These are phyloP conservation scores for Vicugna pacos DNA, from an alignment of 2,113 vertebrate species.

Conservation along the genomic window DNA sequence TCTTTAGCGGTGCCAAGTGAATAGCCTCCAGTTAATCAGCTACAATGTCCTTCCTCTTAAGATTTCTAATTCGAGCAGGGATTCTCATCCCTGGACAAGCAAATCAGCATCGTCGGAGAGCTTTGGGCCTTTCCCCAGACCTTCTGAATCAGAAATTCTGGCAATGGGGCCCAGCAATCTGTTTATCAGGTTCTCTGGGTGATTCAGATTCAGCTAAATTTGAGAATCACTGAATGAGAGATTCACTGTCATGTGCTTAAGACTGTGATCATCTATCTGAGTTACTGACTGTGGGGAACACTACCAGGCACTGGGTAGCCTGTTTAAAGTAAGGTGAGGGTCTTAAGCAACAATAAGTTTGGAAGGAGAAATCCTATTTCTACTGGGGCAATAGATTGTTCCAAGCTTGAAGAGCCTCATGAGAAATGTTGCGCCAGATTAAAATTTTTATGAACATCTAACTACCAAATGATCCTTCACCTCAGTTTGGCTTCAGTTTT, in stretches of 20 bases:
- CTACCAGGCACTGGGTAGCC: neutral
- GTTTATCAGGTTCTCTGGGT: neutral
- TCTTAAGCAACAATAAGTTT: neutral
- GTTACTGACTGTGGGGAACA: neutral
- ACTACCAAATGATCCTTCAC: neutral
- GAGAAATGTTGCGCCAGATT: neutral
- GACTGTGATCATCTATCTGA: neutral
- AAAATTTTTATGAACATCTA: neutral
- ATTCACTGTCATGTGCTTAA: neutral
- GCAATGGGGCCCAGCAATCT: neutral
- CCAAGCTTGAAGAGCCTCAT: neutral
- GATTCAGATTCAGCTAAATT: neutral
- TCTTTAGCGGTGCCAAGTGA: neutral
- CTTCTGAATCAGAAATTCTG: neutral
- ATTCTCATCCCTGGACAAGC: neutral
- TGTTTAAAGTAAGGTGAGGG: neutral
- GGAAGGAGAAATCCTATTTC: neutral
- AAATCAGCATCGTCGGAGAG: neutral
- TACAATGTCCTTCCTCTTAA: neutral
- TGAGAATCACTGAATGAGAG: neutral
- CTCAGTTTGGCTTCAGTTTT: neutral
- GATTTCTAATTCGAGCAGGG: neutral
- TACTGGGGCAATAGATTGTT: neutral
- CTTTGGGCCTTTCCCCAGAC: neutral
- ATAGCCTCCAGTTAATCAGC: neutral